Conservation (phyloP, 2,888 invertebrate genomes). For the Sesamia inferens region DNA sequence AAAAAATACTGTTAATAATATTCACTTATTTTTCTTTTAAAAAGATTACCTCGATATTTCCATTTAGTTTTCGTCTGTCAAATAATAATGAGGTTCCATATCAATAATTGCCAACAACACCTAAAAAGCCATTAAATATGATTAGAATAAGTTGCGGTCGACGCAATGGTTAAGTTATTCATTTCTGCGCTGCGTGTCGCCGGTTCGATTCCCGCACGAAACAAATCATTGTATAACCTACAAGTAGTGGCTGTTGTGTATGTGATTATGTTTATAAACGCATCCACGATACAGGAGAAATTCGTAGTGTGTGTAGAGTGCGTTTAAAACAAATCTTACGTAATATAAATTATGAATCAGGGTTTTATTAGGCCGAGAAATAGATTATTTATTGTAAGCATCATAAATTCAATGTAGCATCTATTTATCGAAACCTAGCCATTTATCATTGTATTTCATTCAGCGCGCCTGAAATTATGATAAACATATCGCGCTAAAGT, state of each 20-base stretch:
- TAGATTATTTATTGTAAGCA: not conserved
- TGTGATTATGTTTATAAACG: no score
- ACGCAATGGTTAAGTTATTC: no score
- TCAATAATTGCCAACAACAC: not conserved
- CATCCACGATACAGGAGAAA: no score
- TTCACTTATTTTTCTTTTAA: no score
- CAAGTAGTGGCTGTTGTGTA: no score
- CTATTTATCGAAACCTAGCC: constrained; percentile 3
- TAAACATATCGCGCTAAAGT: constrained; percentile 38
- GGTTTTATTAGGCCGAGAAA: not conserved
- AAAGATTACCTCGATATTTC: no score
- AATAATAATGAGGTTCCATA: not conserved
- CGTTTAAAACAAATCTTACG: no score
- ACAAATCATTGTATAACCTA: no score
- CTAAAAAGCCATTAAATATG: not conserved
- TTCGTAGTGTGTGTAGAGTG: no score
- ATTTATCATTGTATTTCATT: constrained; percentile 38
- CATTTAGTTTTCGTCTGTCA: not conserved
- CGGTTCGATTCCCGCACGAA: no score
- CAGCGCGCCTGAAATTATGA: constrained; percentile 15
- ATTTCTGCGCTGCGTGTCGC: no score
- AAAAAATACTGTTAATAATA: not conserved
- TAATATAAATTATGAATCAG: no score
- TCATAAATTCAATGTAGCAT: not conserved
- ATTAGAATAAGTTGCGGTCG: not conserved